A percentile compares a stretch with the other conserved stretches of the same genome.
These are phyloP conservation scores for Phenganax subtilis DNA, from an alignment of 92 coral and sea anemone genomes.

Conservation along the genomic window DNA sequence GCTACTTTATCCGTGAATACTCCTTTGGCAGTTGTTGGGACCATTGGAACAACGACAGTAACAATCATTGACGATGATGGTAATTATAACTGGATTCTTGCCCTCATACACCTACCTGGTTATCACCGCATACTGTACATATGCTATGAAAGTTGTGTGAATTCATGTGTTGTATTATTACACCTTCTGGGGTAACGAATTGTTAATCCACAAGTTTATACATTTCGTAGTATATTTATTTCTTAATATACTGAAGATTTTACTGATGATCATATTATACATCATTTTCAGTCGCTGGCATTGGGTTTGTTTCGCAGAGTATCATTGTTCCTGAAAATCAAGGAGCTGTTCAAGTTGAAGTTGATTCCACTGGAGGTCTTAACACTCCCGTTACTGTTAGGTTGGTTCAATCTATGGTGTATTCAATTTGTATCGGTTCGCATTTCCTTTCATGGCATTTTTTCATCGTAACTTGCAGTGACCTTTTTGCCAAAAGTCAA, in stretches of 20 bases:
- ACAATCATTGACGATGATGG: conserved; percentile 11
- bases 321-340: conserved; percentile 1
- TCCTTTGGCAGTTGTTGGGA: not conserved
- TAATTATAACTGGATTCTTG: not conserved
- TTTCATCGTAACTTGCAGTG: too few species aligned
- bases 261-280: not conserved
- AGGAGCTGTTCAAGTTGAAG: conserved; percentile 6
- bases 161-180: too few species aligned
- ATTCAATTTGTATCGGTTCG: not conserved
- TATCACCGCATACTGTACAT: too few species aligned
- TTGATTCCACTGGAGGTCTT: conserved; percentile 20
- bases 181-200: too few species aligned
- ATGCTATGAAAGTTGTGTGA: too few species aligned
- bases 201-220: too few species aligned
- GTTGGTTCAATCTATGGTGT: not conserved
- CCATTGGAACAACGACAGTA: not conserved
- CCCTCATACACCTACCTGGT: too few species aligned
- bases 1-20: not conserved
- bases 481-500: too few species aligned
- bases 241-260: not conserved
- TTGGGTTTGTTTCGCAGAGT: not conserved
- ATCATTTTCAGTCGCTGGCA: conserved; percentile 21
- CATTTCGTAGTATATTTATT: not conserved
- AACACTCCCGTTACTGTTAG: conserved; percentile 30
- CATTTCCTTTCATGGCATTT: not conserved